Evolutionary conservation across 2,888 invertebrate species (phyloP), one percentile per base, ranked within the genome.

Genomic region (Dioctria rufipes): DNA sequence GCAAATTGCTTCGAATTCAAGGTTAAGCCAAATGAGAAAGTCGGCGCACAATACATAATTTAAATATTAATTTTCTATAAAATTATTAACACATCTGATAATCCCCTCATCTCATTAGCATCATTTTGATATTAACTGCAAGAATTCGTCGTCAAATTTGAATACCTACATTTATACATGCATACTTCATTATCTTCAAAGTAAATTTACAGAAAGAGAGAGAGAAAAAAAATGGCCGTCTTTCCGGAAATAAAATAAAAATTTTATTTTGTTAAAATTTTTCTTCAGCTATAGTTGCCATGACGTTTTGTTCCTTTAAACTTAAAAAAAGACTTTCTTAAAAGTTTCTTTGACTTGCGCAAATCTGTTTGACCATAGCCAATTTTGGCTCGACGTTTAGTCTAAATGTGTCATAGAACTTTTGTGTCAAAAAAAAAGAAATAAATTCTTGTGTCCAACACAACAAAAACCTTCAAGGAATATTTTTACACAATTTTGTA

Each of bases 371-470:
- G 25, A 75, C 58, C 58, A 60, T 13, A n/a, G 40, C 61, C 61
- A 49, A n/a, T 39, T 77, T 77, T 77, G 77, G 63, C 63, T 49
- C 37, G 75, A 9, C 61, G 40, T 43, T 75, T 61, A 61, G 43
- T 37, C 61, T 77, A 49, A 63, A 63, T 63, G 63, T 77, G 63
- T 63, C 63, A 63, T 63, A 77, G 77, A 77, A 77, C 63, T 77
- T 77, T 61, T 13, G 63, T 73, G 25, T n/a, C 60, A 71, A 71
- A 13, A 61, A 25, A 42, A 25, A 25, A 25, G 0, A 25, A 25
- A 25, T 25, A 25, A 58, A 40, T 49, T 61, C 63, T 46, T 54
- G 4, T 11, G 54, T n/a, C n/a, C 11, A 54, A 54, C 54, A 54
- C 54, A 54, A 54, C 2, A 54, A 54, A 66, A 37, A 46, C 66